Base-by-base conservation (phyloP, 1,140 invertebrate species). In the Drosophila serrata region DNA sequence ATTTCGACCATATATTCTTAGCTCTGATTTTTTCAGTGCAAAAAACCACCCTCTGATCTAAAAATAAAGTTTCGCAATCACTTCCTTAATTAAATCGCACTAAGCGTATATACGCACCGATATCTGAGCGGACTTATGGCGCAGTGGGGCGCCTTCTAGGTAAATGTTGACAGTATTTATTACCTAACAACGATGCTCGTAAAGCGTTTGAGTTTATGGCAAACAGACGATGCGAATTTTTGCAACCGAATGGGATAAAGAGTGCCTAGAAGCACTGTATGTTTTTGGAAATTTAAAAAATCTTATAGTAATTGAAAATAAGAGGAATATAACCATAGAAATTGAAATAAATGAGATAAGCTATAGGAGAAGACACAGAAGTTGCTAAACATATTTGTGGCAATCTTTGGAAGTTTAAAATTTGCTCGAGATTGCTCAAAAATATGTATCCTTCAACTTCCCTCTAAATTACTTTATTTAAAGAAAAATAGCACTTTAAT, bases 111-210 rank as follows among this genome's bases (percentile, higher is more conserved):
- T 19, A 15, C 24, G 48, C 43, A 45, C 51, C 51, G 53, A 67
- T 58, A 57, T 56, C 61, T 46, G 45, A 55, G 33, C 48, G 57
- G 56, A 59, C 63, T 60, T 59, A 45, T 75, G 70, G 59, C 65
- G 46, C 74, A 59, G 53, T 33, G 60, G 60, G 53, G 33, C 29
- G 63, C 59, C 70, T 59, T 59, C 67, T 56, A 39, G 58, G 64
- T 48, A 76, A 79, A 82, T 87, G 82, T 77, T 88, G 82, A 84
- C 82, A 87, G 68, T 79, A 80, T 73, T 73, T 78, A 82, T 75
- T 72, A 64, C 80, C 75, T 75, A 62, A 72, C 62, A 75, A 63
- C 70, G 42, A 75, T 40, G 78, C 53, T 69, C 62, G 53, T 87
- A 84, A 87, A 88, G 57, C 57, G 48, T 6, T 64, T 51, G 37